Percentiles rank a stretch among this genome's conserved stretches.
phyloP scores from a whole-genome alignment of 2,113 vertebrate species.

The Setophaga coronata region DNA sequence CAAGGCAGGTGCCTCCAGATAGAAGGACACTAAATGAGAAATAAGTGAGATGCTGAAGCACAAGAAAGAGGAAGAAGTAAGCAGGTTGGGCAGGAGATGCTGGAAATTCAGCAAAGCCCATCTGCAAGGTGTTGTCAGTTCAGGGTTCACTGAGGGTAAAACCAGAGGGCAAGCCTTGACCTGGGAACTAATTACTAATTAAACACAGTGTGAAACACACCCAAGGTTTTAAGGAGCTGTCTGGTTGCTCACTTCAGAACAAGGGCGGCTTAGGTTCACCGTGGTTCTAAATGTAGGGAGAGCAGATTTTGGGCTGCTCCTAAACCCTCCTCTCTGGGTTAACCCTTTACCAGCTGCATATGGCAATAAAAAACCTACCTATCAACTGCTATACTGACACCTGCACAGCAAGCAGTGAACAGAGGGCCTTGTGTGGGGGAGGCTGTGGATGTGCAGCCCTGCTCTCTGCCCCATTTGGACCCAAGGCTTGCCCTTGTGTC shows the following conservation, averaged over 20 bases:
- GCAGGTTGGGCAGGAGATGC: neutral
- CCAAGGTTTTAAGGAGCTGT: neutral
- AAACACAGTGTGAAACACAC: neutral
- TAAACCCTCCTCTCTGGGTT: neutral
- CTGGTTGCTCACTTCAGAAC: neutral
- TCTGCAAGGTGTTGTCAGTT: neutral
- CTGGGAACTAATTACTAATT: neutral
- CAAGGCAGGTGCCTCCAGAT: neutral
- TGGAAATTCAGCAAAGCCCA: neutral
- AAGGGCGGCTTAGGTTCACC: neutral
- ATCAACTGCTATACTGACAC: neutral
- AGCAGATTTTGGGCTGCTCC: neutral
- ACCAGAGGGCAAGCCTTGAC: neutral
- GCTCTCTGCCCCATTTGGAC: neutral
- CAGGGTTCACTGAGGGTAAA: neutral
- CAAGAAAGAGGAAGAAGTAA: neutral
- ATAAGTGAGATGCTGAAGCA: neutral
- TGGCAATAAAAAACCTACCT: neutral
- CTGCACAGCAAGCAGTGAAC: neutral
- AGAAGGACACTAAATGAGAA: neutral
- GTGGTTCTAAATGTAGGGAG: neutral
- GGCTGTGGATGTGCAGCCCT: neutral
- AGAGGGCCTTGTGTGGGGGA: accelerated
- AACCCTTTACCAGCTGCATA: neutral
- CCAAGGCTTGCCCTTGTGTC: neutral